These are phyloP conservation scores for Caenorhabditis panamensis DNA, from an alignment of 2,888 invertebrate species.

Conservation along the genomic window DNA sequence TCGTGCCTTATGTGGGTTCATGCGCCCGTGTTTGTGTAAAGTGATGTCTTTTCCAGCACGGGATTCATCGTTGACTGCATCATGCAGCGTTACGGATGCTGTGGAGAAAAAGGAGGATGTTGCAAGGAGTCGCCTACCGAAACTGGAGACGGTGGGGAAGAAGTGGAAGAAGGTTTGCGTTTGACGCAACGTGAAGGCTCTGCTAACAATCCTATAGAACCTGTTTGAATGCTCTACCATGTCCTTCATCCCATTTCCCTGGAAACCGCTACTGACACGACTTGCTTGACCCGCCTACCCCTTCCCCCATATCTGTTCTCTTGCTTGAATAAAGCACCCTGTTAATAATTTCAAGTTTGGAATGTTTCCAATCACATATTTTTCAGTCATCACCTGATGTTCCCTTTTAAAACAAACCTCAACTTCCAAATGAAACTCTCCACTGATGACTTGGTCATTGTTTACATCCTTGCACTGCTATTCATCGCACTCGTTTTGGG, in stretches of 20 bases:
- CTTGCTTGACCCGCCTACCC: neutral
- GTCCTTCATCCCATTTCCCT: neutral
- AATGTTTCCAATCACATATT: too few relatives aligned
- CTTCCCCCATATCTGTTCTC: neutral
- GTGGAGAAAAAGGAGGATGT: conserved; percentile 26
- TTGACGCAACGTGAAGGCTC: neutral
- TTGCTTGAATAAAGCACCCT: conserved; percentile 2
- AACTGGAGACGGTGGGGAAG: neutral
- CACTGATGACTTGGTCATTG: neutral
- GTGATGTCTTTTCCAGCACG: conserved; percentile 13
- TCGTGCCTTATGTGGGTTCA: conserved; percentile 16
- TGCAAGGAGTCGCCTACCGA: conserved; percentile 20
- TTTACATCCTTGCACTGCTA: neutral
- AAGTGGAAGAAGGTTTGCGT: neutral
- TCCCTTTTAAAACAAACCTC: neutral
- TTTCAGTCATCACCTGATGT: too few relatives aligned
- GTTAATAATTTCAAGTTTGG: too few relatives aligned
- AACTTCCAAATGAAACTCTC: conserved; percentile 6
- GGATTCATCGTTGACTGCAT: conserved; percentile 26
- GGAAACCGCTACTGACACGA: neutral
- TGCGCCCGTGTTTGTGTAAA: conserved; percentile 1
- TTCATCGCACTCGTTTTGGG: neutral
- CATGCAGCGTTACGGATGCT: conserved; percentile 32
- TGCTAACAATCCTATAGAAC: neutral
- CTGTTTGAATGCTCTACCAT: neutral